A percentile compares a stretch with the other conserved stretches of the same genome.
These are phyloP conservation scores for Poicephalus gulielmi DNA, from an alignment of 2,113 vertebrate genomes.

Conservation along the genomic window DNA sequence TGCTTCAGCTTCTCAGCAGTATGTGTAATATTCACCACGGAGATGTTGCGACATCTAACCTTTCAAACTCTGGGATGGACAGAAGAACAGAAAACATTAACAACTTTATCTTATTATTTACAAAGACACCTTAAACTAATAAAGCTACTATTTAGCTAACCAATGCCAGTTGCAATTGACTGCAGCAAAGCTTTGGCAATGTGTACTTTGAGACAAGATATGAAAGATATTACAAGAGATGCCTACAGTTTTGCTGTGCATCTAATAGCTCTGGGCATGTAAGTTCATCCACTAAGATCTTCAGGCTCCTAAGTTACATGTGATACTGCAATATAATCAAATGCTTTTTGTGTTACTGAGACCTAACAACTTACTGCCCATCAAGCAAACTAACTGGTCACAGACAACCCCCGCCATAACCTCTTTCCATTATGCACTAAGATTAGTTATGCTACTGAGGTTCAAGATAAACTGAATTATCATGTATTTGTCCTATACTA, in stretches of 20 bases:
- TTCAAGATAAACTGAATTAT: neutral
- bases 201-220: neutral
- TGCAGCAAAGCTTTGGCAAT: neutral
- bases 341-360: neutral
- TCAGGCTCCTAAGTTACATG: neutral
- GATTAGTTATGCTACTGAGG: neutral
- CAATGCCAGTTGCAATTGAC: neutral
- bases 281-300: neutral
- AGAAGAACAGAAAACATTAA: neutral
- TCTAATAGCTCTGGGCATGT: neutral
- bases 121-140: neutral
- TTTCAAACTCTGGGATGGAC: neutral
- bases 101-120: neutral
- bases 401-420: neutral
- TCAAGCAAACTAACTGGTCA: neutral
- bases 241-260: neutral
- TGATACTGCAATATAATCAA: neutral
- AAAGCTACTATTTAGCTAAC: neutral
- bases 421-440: neutral
- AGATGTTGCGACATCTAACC: neutral
- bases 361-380: neutral
- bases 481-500: neutral
- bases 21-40: neutral
- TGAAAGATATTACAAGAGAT: neutral
- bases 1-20: neutral